phyloP scores from a whole-genome alignment of 2,888 invertebrate species.

The Baronia brevicornis region DNA sequence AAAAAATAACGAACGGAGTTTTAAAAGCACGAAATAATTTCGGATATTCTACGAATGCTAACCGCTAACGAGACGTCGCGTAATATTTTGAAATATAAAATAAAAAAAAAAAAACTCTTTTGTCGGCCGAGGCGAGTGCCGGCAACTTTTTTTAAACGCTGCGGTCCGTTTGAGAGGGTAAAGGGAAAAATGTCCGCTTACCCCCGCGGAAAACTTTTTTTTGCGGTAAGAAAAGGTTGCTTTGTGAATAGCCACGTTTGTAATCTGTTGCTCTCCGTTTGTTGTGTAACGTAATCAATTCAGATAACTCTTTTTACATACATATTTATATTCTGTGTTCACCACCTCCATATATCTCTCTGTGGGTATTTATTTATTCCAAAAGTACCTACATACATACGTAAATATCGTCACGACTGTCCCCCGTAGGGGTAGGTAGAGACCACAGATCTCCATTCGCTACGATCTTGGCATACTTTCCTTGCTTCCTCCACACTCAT shows the following conservation, averaged over 20 bases:
- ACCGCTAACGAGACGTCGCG: conserved; percentile 71
- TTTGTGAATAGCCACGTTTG: conserved; percentile 43
- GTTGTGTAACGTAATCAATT: conserved; percentile 2
- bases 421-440: too few species aligned
- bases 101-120: conserved; percentile 55
- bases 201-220: conserved; percentile 57
- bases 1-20: conserved; percentile 41
- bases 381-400: too few species aligned
- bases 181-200: conserved; percentile 63
- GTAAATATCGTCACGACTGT: too few species aligned
- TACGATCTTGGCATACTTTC: too few species aligned
- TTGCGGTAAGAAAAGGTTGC: conserved; percentile 72
- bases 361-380: too few species aligned
- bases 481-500: too few species aligned
- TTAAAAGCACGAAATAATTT: conserved; percentile 53
- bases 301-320: too few species aligned
- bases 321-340: too few species aligned
- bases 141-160: conserved; percentile 62
- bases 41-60: conserved; percentile 69
- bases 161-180: conserved; percentile 65
- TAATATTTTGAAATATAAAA: conserved; percentile 68
- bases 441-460: too few species aligned
- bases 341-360: too few species aligned
- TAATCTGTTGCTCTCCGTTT: conserved; percentile 13
- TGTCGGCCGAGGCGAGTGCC: conserved; percentile 49